Evolutionary conservation across 2,113 vertebrate species (phyloP).

Genomic region (Peromyscus californicus): DNA sequence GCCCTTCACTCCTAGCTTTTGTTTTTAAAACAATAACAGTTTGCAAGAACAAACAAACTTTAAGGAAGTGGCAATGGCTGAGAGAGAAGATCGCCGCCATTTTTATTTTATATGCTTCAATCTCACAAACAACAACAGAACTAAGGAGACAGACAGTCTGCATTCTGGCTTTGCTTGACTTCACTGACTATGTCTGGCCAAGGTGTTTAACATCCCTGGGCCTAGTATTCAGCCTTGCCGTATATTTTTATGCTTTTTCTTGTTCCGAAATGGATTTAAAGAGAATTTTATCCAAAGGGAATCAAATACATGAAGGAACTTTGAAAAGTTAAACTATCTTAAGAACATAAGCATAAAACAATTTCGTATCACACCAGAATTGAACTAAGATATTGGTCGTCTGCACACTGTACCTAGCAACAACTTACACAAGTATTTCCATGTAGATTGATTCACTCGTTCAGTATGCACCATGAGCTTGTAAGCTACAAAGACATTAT

Average conservation of each 20-base stretch:
- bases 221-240: conserved; percentile 9
- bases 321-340: background rate
- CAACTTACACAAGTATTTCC: too few species aligned
- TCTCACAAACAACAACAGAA: conserved; percentile 29
- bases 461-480: too few species aligned
- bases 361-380: too few species aligned
- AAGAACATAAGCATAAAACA: conserved; percentile 25
- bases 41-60: background rate
- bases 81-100: background rate
- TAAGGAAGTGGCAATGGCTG: background rate
- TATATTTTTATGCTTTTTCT: too few species aligned
- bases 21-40: conserved; percentile 39
- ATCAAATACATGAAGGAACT: conserved; percentile 14
- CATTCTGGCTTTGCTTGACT: background rate
- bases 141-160: background rate
- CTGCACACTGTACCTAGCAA: too few species aligned
- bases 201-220: background rate
- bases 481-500: too few species aligned
- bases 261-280: conserved; percentile 49
- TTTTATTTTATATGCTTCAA: background rate
- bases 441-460: too few species aligned
- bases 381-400: too few species aligned
- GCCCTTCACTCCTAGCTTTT: conserved; percentile 1
- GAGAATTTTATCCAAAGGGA: background rate
- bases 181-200: background rate